A percentile compares a stretch with the other conserved stretches of the same genome.
Conservation (phyloP, 2,797 vertebrate species). For the Sebastes dallii region DNA sequence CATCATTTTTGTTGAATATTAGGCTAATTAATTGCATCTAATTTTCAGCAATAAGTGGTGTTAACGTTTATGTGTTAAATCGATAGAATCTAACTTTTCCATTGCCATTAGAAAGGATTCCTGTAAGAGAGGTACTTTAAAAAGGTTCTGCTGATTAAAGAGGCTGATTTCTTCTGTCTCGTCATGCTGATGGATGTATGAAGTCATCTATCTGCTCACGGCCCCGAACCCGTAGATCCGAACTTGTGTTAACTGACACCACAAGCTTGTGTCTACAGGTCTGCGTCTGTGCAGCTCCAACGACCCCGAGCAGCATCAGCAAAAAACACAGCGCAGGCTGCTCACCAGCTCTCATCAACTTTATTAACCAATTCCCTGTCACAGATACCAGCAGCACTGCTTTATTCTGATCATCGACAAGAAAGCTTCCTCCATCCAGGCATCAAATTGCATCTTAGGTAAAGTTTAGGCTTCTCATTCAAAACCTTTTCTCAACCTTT, state of each 20-base stretch:
- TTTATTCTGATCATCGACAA: background rate
- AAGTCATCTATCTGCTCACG: slow-evolving; percentile 79
- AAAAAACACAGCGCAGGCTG: background rate
- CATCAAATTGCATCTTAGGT: background rate
- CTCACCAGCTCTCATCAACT: background rate
- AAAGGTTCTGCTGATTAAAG: background rate
- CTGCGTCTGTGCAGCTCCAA: slow-evolving; percentile 87
- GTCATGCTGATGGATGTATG: slow-evolving; percentile 30
- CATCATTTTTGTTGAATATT: slow-evolving; percentile 28
- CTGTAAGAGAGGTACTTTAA: background rate
- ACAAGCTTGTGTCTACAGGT: slow-evolving; percentile 96
- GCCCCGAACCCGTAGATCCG: slow-evolving; percentile 96
- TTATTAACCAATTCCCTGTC: slow-evolving; percentile 32
- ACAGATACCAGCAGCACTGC: background rate
- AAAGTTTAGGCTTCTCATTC: background rate
- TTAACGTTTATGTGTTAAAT: background rate
- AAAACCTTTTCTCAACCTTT: background rate
- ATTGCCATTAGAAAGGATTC: background rate
- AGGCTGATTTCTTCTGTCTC: background rate
- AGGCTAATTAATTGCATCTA: slow-evolving; percentile 4
- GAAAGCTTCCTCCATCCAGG: background rate
- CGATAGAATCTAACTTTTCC: background rate
- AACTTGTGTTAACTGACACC: slow-evolving; percentile 91
- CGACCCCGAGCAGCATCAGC: slow-evolving; percentile 51
- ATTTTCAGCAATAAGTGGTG: slow-evolving; percentile 23